Evolutionary conservation across 2,888 invertebrate genomes (phyloP).

Genomic region (Drosophila cyrtoloma): DNA sequence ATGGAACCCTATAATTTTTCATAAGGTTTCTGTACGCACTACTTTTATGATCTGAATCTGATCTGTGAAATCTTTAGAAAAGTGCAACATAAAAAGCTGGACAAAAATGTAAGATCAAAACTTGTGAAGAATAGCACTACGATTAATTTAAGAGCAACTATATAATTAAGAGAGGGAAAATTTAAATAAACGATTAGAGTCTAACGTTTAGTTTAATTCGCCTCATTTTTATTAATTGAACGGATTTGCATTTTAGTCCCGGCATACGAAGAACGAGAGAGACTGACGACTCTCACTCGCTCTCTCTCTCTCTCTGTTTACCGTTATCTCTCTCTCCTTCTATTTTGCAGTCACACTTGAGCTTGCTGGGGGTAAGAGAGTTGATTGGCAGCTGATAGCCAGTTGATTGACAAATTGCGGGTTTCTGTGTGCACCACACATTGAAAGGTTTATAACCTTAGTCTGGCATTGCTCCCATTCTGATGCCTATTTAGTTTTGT

Average conservation of each 20-base stretch:
- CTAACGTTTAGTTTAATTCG: not conserved
- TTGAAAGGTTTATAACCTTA: not conserved
- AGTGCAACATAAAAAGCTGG: not conserved
- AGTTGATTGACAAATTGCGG: not conserved
- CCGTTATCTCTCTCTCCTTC: not conserved
- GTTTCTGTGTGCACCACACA: not conserved
- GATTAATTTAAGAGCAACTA: not conserved
- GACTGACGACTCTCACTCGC: not conserved
- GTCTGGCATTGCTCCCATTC: not conserved
- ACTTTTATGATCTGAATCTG: no score
- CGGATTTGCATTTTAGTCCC: not conserved
- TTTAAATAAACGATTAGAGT: not conserved
- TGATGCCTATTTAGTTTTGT: not conserved
- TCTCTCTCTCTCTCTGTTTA: not conserved
- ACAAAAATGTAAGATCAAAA: not conserved
- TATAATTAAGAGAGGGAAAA: not conserved
- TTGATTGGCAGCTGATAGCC: not conserved
- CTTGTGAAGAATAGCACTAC: not conserved
- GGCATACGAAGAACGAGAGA: not conserved
- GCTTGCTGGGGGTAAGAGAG: not conserved
- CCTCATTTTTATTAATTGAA: not conserved
- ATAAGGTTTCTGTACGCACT: no score
- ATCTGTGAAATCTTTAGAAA: no score
- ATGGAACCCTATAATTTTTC: no score
- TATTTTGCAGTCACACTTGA: not conserved